Percentiles rank a stretch among this genome's conserved stretches.
These are phyloP conservation scores for Stegodyphus dumicola DNA, from an alignment of 1,140 invertebrate species.

Conservation along the genomic window DNA sequence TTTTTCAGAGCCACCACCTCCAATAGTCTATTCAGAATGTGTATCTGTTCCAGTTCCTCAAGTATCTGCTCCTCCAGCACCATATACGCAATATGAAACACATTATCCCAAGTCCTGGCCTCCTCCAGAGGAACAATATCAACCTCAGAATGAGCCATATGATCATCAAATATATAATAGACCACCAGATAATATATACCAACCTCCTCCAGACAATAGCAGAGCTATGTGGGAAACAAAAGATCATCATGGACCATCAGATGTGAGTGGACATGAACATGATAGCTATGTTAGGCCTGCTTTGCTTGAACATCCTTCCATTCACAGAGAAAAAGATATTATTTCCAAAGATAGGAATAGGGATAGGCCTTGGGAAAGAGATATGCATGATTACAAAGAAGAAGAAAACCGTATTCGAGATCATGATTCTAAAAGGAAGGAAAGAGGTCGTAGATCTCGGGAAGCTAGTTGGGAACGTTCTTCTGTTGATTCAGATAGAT, in stretches of 20 bases:
- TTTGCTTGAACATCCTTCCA: conserved; percentile 27
- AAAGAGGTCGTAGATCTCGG: conserved; percentile 64
- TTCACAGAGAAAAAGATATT: conserved; percentile 39
- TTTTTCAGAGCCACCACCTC: conserved; percentile 47
- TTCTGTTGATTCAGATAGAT: conserved; percentile 60
- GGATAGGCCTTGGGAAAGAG: conserved; percentile 47
- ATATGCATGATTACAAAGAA: conserved; percentile 54
- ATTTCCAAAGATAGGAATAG: conserved; percentile 29
- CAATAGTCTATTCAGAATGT: conserved; percentile 45
- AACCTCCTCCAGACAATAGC: conserved; percentile 1
- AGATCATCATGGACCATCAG: conserved; percentile 36
- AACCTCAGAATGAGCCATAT: conserved; percentile 18
- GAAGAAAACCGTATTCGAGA: conserved; percentile 40
- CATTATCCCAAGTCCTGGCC: conserved; percentile 53
- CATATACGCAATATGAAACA: conserved; percentile 26
- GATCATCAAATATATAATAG: conserved; percentile 52
- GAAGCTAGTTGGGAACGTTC: conserved; percentile 54
- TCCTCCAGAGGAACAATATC: conserved; percentile 42
- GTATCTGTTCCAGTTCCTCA: conserved; percentile 31
- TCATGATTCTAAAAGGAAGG: conserved; percentile 61
- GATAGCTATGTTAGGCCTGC: conserved; percentile 23
- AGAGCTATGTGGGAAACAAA: conserved; percentile 49
- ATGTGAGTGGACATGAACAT: conserved; percentile 26
- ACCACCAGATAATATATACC: conserved; percentile 46
- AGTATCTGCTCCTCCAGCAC: conserved; percentile 7